Conservation (phyloP, 2,888 invertebrate genomes). For the Drosophila ezoana region DNA sequence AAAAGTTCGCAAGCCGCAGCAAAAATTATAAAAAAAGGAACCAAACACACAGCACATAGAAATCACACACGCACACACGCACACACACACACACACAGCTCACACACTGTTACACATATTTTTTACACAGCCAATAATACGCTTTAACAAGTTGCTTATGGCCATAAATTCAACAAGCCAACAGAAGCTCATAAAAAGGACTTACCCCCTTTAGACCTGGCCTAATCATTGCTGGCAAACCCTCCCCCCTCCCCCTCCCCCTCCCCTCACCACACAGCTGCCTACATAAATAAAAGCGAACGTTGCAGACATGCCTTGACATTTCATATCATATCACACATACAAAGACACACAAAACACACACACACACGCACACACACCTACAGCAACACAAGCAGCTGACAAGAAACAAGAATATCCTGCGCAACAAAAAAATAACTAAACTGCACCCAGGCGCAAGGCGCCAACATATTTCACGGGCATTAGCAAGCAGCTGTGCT, state of each 20-base stretch:
- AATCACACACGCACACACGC: constrained; percentile 12
- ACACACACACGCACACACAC: constrained; percentile 13
- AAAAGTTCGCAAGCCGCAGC: constrained; percentile 55
- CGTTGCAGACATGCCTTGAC: constrained; percentile 74
- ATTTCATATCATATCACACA: constrained; percentile 64
- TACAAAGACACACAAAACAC: constrained; percentile 6
- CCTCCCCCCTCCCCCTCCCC: constrained; percentile 15
- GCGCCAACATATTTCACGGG: constrained; percentile 41
- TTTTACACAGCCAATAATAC: constrained; percentile 80
- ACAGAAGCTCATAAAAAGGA: constrained; percentile 80
- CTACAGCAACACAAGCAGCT: constrained; percentile 22
- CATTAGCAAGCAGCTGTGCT: constrained; percentile 25
- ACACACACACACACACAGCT: constrained; percentile 16
- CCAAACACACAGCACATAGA: constrained; percentile 27
- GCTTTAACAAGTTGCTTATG: constrained; percentile 81
- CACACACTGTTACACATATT: constrained; percentile 57
- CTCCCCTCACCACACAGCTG: constrained; percentile 47
- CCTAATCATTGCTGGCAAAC: constrained; percentile 45
- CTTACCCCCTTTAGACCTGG: constrained; percentile 28
- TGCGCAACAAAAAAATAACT: constrained; percentile 24
- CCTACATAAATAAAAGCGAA: constrained; percentile 68
- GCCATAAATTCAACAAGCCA: constrained; percentile 79
- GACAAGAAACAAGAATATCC: constrained; percentile 40
- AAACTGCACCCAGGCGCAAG: constrained; percentile 32
- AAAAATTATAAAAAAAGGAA: constrained; percentile 56